Evolutionary conservation across 2,113 vertebrate species (phyloP), one percentile per base, ranked within the genome.

Genomic region (Meleagris gallopavo): DNA sequence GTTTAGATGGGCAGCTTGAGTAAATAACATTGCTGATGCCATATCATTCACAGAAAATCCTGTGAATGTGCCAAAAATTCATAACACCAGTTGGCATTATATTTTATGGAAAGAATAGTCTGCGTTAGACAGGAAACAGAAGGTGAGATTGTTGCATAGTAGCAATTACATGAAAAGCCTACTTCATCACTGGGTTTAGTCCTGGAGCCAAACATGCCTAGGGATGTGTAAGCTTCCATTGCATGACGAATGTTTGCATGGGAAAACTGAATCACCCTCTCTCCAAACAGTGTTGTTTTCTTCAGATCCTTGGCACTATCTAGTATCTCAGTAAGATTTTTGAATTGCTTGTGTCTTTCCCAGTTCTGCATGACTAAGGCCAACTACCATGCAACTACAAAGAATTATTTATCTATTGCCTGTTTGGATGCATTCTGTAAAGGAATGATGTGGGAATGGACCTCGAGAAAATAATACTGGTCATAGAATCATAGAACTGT

Each of bases 1-100:
- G 73, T 92, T 89, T 76, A 81, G 81, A 77, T 83, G 75, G 71
- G 81, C 62, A 95, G 78, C 92, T 95, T 91, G 87, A 73, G 83
- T 93, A 96, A 96, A 94, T 93, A 96, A 70, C 86, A 14, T 87
- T 73, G 54, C 57, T 0, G 0, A 89, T 94, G 77, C 79, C 46
- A 60, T 86, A 83, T 83, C 54, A 69, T 79, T 74, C 92, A 50
- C 86, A 94, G 54, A 92, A 88, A 89, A 57, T 86, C 71, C 77
- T 29, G 50, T 52, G 81, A 67, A 36, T 64, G 55, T 88, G 94
- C 80, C 77, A 94, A 75, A 70, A 94, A 88, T 83, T 93, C 76
- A 19, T 80, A 90, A 64, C 34, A 70, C 40, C 48, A 93, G 72
- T 66, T 92, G 66, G 48, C 88, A 96, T 87, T 78, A 34, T 75